A percentile compares a stretch with the other conserved stretches of the same genome.
phyloP scores from a whole-genome alignment of 2,797 vertebrate species.

The Mastacembelus armatus region DNA sequence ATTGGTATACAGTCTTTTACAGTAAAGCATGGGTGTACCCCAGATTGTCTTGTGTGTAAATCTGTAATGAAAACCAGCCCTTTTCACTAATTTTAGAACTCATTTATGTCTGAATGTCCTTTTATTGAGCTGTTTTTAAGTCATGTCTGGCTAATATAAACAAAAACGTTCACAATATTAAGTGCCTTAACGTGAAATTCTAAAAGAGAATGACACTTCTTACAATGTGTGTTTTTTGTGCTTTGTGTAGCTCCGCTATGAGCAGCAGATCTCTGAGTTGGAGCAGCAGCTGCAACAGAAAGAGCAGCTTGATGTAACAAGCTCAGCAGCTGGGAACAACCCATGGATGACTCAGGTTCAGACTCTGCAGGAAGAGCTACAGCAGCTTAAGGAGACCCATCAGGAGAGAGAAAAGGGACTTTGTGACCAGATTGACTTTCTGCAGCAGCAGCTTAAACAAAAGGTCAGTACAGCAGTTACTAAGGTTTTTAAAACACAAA shows the following conservation, averaged over 20 bases:
- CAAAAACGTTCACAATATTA: no score
- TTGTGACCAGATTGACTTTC: constrained; percentile 81
- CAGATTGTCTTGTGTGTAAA: no score
- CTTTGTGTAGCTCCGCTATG: constrained; percentile 88
- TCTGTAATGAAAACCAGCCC: no score
- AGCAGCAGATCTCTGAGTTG: constrained; percentile 89
- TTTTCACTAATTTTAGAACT: no score
- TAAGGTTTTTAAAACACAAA: not conserved
- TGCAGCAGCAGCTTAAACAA: constrained; percentile 83
- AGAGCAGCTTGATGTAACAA: constrained; percentile 59
- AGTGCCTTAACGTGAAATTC: no score
- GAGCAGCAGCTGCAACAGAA: constrained; percentile 84
- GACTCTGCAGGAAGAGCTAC: constrained; percentile 82
- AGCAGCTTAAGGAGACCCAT: constrained; percentile 74
- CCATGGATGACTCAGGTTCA: constrained; percentile 44
- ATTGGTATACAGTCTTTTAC: no score
- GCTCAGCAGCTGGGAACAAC: constrained; percentile 18
- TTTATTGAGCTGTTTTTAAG: no score
- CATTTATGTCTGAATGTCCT: no score
- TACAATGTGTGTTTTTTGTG: constrained; percentile 4
- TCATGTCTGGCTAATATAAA: no score
- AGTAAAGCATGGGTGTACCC: no score
- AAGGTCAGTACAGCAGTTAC: constrained; percentile 33
- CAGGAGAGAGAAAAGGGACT: constrained; percentile 79
- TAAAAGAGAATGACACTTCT: no score